Evolutionary conservation across 2,888 invertebrate species (phyloP), one percentile per base, ranked within the genome.

Genomic region (Branchellion lobata): DNA sequence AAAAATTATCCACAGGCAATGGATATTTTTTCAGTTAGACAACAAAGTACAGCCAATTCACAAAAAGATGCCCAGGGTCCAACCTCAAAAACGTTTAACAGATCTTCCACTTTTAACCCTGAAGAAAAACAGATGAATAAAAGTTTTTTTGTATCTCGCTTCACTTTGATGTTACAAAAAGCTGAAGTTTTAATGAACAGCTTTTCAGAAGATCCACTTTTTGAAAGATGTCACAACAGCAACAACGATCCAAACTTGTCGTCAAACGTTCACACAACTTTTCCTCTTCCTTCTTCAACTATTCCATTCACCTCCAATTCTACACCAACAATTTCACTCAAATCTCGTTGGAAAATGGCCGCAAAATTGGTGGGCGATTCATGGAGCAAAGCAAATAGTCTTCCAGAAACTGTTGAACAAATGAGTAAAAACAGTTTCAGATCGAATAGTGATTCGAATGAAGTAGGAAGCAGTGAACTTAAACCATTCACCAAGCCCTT

Each of bases 351-450:
- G 77, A 61, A 36, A 77, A 29, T 77, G 65, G 77, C 77, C 3
- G 77, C 77, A 24, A 77, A 77, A 65, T 33, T 77, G 40, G 77
- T 77, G 34, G 77, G 77, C 2, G 77, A 57, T 29, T 65, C 77
- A n/a, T 77, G 61, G 65, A 77, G 27, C n/a, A 77, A 77, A 65
- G 53, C 47, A 24, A 77, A 77, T 24, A 77, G 77, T 24, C 57
- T 77, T 65, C 77, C 77, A 11, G 77, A 77, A 77, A 65, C 77
- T 3, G 36, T 65, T 34, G 77, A 77, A 24, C 29, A 65, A 31
- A 31, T 77, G n/a, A 34, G 31, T 34, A 61, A 65, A 24, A 33
- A 3, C 36, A 65, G 61, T 40, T 65, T 77, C 31, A 61, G 61
- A 24, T 57, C 57, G 5, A 29, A 53, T n/a, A 77, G 65, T n/a